Evolutionary conservation across 2,797 vertebrate genomes (phyloP).

Genomic region (Prunella strophiata): DNA sequence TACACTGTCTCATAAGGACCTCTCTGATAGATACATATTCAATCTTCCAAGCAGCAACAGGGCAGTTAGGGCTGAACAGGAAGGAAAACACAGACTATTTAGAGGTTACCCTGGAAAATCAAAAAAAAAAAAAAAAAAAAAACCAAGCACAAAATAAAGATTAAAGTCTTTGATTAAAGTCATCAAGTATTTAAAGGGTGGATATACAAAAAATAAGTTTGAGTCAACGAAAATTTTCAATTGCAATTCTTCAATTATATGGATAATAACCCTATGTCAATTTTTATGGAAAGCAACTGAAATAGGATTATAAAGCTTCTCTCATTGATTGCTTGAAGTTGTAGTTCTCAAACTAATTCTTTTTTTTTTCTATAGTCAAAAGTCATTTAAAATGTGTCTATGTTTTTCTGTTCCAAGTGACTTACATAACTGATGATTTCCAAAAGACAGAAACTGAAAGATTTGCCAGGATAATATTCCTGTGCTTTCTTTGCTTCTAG

Average conservation of each 20-base stretch:
- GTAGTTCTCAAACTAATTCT: not conserved
- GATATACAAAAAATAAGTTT: not conserved
- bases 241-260: not conserved
- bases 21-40: not conserved
- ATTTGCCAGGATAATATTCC: not conserved
- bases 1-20: not conserved
- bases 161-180: not conserved
- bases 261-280: rapidly evolving
- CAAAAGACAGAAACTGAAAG: not conserved
- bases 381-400: not conserved
- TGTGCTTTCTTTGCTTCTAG: not conserved
- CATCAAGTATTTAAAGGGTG: rapidly evolving
- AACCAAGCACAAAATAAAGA: too few species aligned
- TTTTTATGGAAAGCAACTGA: not conserved
- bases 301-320: not conserved
- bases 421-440: not conserved
- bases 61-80: not conserved
- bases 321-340: not conserved
- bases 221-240: not conserved
- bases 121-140: not conserved
- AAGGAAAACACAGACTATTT: not conserved
- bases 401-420: not conserved
- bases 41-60: not conserved
- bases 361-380: not conserved
- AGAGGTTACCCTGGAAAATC: not conserved